phyloP scores from a whole-genome alignment of 1,140 invertebrate species.

The Pseudobourletiella spinata region DNA sequence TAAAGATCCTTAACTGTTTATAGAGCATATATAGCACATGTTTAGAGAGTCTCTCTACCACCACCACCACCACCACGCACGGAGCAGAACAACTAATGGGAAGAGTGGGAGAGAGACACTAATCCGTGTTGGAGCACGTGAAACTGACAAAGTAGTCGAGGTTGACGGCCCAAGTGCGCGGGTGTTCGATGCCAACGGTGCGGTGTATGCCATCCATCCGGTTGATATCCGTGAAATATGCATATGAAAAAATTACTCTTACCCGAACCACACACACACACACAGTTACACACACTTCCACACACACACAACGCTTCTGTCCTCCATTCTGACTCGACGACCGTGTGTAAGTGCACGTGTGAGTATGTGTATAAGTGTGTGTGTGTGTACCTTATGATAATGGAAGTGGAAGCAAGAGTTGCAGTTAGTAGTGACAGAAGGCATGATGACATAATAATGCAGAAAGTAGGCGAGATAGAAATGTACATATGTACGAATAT shows the following conservation, averaged over 20 bases:
- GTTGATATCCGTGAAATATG: background rate
- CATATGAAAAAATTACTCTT: background rate
- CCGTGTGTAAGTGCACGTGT: too few species aligned
- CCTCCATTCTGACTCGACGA: too few species aligned
- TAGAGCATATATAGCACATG: background rate
- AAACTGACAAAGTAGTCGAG: slow-evolving; percentile 9
- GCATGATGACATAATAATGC: too few species aligned
- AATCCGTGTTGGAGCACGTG: slow-evolving; percentile 6
- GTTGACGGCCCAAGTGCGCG: slow-evolving; percentile 2
- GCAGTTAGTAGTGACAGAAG: too few species aligned
- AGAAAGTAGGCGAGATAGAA: too few species aligned
- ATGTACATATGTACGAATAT: too few species aligned
- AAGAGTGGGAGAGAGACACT: background rate
- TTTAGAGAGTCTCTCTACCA: background rate
- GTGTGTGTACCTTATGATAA: too few species aligned
- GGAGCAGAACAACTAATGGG: background rate
- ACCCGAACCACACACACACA: background rate
- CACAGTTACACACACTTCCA: too few species aligned
- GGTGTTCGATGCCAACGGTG: background rate
- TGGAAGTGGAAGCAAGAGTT: too few species aligned
- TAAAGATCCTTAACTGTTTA: background rate
- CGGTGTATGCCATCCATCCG: too few species aligned
- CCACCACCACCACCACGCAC: background rate
- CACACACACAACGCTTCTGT: too few species aligned
- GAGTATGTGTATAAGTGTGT: too few species aligned